Evolutionary conservation across 2,113 vertebrate genomes (phyloP), one percentile per base, ranked within the genome.

Genomic region (Pluvialis apricaria): DNA sequence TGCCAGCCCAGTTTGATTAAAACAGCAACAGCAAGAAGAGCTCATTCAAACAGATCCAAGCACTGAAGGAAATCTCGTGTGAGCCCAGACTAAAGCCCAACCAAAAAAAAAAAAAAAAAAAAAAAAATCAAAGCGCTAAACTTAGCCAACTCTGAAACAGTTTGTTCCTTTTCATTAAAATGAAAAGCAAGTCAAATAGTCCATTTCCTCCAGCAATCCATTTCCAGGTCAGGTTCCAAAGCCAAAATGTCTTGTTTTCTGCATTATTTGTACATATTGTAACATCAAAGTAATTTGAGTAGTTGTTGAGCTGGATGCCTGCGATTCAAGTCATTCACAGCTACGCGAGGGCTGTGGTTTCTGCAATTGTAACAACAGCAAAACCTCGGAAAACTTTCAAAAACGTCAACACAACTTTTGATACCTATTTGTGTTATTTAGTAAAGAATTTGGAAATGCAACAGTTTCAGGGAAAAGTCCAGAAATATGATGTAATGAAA

Each of bases 171-270:
- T 75, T 57, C 68, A 71, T 78, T 36, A 47, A 61, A 91, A 51
- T 20, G 49, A 91, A 94, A 82, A 94, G 9, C 31, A 26, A 94
- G 31, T 60, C 29, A 66, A 79, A 85, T 25, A 66, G 9, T 82
- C 24, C 10, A 44, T 72, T 93, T 95, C 73, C 73, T 82, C 52
- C 47, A 92, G 57, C 57, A 92, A 92, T 38, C 52, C 32, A 45
- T 79, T 92, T 92, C 82, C 79, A 92, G 87, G 87, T 92, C 82
- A 90, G 13, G 10, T 69, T 92, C 87, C 45, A 82, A 75, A 90
- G 64, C 91, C 92, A 85, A 75, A 90, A 93, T 47, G 36, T 82
- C 87, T 91, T 77, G 62, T 84, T 95, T 91, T 61, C 66, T 49
- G n/a, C 36, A 44, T 94, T 91, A 83, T 92, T 95, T 91, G 64